These are phyloP conservation scores for Echinarachnius parma DNA, from an alignment of 53 echinoderm and acorn worm species.

Conservation along the genomic window DNA sequence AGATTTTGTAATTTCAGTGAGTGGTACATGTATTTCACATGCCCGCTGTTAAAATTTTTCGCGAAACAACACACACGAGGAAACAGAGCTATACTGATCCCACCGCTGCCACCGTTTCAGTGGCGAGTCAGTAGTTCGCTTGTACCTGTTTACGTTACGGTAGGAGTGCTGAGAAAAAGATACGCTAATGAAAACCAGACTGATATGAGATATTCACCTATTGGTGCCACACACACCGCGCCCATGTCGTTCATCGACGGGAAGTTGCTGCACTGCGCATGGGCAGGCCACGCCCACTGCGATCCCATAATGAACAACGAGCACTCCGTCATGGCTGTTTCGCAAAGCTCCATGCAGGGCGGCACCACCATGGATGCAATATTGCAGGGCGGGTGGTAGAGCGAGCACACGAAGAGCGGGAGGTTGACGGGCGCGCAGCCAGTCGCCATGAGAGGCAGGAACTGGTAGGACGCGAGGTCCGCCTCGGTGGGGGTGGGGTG, in stretches of 20 bases:
- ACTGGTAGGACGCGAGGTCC: conserved; percentile 22
- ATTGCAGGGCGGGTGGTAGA: conserved; percentile 23
- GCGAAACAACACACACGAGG: no score
- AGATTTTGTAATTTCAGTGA: no score
- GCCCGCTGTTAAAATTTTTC: no score
- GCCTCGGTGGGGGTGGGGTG: conserved; percentile 20
- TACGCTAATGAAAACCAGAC: no score
- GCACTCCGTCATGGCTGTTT: conserved; percentile 42
- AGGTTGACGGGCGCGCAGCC: conserved; percentile 28
- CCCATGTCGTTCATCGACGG: conserved; percentile 32
- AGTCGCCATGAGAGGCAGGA: conserved; percentile 13
- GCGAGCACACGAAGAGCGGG: conserved; percentile 41
- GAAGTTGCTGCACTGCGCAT: conserved; percentile 42
- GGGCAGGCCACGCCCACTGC: conserved; percentile 20
- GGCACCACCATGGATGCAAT: background rate
- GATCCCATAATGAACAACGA: conserved; percentile 8
- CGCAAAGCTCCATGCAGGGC: conserved; percentile 43
- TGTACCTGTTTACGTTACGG: no score
- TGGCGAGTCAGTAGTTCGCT: no score
- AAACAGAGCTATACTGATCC: no score
- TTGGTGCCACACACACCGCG: conserved; percentile 24
- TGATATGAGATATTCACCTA: no score
- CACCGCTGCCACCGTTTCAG: no score
- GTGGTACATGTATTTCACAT: no score
- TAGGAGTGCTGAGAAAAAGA: no score